These are phyloP conservation scores for Melanerpes aurifrons DNA, from an alignment of 2,113 vertebrate genomes.

Conservation along the genomic window DNA sequence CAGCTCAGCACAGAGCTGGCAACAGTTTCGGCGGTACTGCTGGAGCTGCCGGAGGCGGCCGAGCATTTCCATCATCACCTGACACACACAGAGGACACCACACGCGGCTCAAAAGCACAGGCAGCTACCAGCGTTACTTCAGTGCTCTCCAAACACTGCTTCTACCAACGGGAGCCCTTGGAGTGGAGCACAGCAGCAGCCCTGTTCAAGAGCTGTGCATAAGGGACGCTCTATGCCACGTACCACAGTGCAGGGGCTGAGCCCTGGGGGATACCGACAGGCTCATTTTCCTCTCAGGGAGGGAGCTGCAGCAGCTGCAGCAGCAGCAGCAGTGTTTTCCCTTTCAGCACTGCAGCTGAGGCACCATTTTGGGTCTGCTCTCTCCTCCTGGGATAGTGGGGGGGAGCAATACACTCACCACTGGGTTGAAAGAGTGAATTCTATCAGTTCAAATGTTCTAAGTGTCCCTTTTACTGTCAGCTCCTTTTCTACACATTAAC, in stretches of 20 bases:
- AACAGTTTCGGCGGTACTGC: not conserved
- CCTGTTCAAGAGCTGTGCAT: conserved; percentile 22
- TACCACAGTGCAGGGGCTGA: not conserved
- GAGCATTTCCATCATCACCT: not conserved
- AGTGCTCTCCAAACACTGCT: not conserved
- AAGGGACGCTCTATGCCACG: conserved; percentile 8
- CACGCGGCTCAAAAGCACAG: not conserved
- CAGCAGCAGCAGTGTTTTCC: not conserved
- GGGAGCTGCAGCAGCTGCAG: not conserved
- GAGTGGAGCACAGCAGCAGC: conserved; percentile 1
- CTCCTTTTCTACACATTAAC: not conserved
- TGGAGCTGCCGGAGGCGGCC: not conserved
- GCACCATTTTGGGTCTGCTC: not conserved
- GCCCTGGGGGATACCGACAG: not conserved
- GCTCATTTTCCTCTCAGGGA: not conserved
- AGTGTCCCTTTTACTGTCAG: not conserved
- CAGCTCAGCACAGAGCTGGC: not conserved
- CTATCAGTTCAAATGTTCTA: not conserved
- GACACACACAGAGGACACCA: not conserved
- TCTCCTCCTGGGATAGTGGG: not conserved
- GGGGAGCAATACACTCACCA: not conserved
- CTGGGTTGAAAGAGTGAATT: not conserved
- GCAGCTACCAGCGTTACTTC: not conserved
- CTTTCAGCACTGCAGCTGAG: not conserved
- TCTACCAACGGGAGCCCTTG: not conserved